Evolutionary conservation across 1,140 invertebrate species (phyloP), one percentile per base, ranked within the genome.

Genomic region (Maniola jurtina): DNA sequence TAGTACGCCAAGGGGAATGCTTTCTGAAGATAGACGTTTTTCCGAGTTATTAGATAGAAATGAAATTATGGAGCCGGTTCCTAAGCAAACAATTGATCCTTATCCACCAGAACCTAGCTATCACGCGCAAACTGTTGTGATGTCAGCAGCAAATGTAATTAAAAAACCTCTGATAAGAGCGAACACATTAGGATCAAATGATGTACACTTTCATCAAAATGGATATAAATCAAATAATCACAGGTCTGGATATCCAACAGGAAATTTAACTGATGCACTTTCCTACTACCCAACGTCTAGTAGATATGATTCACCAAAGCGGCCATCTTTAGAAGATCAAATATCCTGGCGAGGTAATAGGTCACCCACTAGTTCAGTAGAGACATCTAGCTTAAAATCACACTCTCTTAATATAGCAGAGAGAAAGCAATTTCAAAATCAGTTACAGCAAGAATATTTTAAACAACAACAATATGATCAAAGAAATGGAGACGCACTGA

Each of bases 251-350:
- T 95, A 95, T 81, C 94, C 94, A 42, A 92, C 93, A 1, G 93
- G 94, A 14, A 95, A 95, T 80, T 93, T 95, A 34, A 96, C 95
- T 0, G 95, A 96, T 78, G 95, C 95, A 15, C 84, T 95, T 45
- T 94, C 94, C 0, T 96, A 96, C 70, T 95, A 96, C 83, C 95
- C 95, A 52, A 95, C 94, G 0, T 95, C 93, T 58, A 92, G 89
- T 52, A 84, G 92, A 61, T 95, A 95, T 71, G 95, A 95, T 71
- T 93, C 94, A 55, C 93, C 93, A 45, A 93, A 94, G 86, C 75
- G 92, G 70, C 91, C 92, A 33, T 91, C 91, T 54, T 90, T 92
- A 57, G 92, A 92, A 77, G 93, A 94, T 75, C 91, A 92, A 63
- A 83, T 85, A 10, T 91, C 92, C 33, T 94, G 93, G 93, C 80